Percentiles rank a stretch among this genome's conserved stretches.
phyloP scores from a whole-genome alignment of 2,888 invertebrate species.

The Monochamus alternatus region DNA sequence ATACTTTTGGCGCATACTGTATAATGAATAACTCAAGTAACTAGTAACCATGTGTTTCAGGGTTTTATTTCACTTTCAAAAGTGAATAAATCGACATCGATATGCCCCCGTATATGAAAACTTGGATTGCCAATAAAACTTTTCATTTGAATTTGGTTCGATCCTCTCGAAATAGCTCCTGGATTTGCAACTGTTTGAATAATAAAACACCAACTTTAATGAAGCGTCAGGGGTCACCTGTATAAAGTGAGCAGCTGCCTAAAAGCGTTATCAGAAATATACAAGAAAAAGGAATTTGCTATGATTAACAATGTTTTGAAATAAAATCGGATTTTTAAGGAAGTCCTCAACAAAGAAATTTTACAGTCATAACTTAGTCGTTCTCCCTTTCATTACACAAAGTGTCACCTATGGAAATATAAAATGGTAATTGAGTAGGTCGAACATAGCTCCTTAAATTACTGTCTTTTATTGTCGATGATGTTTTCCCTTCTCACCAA shows the following conservation, averaged over 20 bases:
- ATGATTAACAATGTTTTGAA: constrained; percentile 6
- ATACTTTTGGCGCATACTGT: no score
- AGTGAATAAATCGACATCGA: neutral
- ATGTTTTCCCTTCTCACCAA: constrained; percentile 42
- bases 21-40: no score
- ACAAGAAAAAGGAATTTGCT: constrained; percentile 8
- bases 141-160: constrained; percentile 24
- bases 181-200: constrained; percentile 20
- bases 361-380: constrained; percentile 14
- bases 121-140: constrained; percentile 20
- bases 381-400: constrained; percentile 40
- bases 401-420: constrained; percentile 46
- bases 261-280: neutral
- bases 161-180: constrained; percentile 20
- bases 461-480: constrained; percentile 49
- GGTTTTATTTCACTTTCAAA: neutral
- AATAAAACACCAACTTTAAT: constrained; percentile 25
- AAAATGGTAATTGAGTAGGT: constrained; percentile 50
- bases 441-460: constrained; percentile 46
- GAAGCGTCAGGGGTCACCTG: constrained; percentile 10
- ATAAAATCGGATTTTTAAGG: constrained; percentile 4
- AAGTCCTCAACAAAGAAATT: constrained; percentile 22
- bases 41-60: neutral
- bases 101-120: constrained; percentile 21
- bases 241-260: neutral